phyloP scores from a whole-genome alignment of 2,888 invertebrate genomes.

The Epirrhoe tristata region DNA sequence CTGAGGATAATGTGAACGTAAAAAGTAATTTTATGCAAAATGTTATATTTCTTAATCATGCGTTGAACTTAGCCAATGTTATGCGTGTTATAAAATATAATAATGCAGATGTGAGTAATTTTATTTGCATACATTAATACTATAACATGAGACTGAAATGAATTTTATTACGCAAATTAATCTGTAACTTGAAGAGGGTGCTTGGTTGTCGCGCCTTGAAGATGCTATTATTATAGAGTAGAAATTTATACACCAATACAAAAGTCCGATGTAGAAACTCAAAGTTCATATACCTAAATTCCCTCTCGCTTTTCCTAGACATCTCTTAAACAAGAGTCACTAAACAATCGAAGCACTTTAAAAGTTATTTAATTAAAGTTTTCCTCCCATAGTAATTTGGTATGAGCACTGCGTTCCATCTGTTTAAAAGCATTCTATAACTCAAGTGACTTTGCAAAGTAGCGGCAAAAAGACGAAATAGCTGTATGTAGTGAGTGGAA shows the following conservation, averaged over 20 bases:
- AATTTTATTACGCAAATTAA: slow-evolving; percentile 31
- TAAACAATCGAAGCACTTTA: slow-evolving; percentile 28
- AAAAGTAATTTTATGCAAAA: slow-evolving; percentile 21
- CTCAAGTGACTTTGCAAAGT: slow-evolving; percentile 58
- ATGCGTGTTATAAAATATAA: slow-evolving; percentile 23
- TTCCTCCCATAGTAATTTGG: slow-evolving; percentile 33
- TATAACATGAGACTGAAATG: slow-evolving; percentile 21
- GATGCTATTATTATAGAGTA: not conserved
- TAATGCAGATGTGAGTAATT: slow-evolving; percentile 30
- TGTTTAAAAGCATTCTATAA: slow-evolving; percentile 54
- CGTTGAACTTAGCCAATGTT: slow-evolving; percentile 25
- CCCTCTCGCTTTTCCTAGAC: slow-evolving; percentile 7
- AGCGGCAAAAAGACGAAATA: slow-evolving; percentile 60
- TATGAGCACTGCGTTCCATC: slow-evolving; percentile 41
- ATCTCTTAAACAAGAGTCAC: slow-evolving; percentile 24
- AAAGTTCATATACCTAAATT: slow-evolving; percentile 19
- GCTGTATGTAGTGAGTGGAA: slow-evolving; percentile 51
- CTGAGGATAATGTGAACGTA: no score
- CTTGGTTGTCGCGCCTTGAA: slow-evolving; percentile 4
- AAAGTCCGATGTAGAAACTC: not conserved
- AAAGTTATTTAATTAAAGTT: slow-evolving; percentile 43
- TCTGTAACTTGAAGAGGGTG: slow-evolving; percentile 27
- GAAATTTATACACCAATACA: not conserved
- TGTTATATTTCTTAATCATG: slow-evolving; percentile 2
- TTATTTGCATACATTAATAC: slow-evolving; percentile 35